A percentile compares a stretch with the other conserved stretches of the same genome.
Evolutionary conservation across 1,140 invertebrate genomes (phyloP).

Genomic region (Vanessa atalanta): DNA sequence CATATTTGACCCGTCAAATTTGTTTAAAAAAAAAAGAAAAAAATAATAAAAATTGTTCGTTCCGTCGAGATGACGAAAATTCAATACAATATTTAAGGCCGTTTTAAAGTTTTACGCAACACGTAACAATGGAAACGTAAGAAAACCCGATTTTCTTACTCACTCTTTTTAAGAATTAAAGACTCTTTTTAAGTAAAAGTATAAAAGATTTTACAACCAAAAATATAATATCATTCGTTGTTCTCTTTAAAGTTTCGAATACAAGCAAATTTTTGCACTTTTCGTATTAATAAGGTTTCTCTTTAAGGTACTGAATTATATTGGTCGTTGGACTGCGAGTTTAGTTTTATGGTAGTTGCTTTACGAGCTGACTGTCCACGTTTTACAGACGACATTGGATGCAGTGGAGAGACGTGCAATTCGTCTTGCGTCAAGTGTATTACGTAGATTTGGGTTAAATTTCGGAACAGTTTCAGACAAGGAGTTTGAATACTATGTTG

Average conservation of each 20-base stretch:
- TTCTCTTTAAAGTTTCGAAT: not conserved
- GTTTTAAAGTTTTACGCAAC: too few species aligned
- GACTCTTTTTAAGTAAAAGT: not conserved
- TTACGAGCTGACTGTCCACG: slow-evolving; percentile 10
- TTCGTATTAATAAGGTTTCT: slow-evolving; percentile 10
- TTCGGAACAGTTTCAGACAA: not conserved
- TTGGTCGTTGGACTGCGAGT: slow-evolving; percentile 4
- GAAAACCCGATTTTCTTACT: too few species aligned
- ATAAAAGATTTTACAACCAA: not conserved
- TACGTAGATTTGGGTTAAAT: slow-evolving; percentile 7
- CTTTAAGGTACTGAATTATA: slow-evolving; percentile 9
- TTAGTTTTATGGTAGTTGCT: slow-evolving; percentile 10
- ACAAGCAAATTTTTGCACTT: not conserved
- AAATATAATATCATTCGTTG: not conserved
- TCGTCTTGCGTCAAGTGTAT: slow-evolving; percentile 9
- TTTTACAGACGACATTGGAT: slow-evolving; percentile 10
- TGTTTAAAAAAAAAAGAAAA: too few species aligned
- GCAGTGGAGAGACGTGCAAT: slow-evolving; percentile 12
- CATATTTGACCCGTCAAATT: too few species aligned
- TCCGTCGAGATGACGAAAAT: too few species aligned
- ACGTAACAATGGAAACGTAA: too few species aligned
- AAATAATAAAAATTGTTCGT: too few species aligned
- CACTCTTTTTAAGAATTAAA: not conserved
- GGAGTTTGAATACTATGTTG: not conserved
- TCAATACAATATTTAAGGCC: too few species aligned